These are phyloP conservation scores for Coboldia fuscipes DNA, from an alignment of 1,140 invertebrate species.

Conservation along the genomic window DNA sequence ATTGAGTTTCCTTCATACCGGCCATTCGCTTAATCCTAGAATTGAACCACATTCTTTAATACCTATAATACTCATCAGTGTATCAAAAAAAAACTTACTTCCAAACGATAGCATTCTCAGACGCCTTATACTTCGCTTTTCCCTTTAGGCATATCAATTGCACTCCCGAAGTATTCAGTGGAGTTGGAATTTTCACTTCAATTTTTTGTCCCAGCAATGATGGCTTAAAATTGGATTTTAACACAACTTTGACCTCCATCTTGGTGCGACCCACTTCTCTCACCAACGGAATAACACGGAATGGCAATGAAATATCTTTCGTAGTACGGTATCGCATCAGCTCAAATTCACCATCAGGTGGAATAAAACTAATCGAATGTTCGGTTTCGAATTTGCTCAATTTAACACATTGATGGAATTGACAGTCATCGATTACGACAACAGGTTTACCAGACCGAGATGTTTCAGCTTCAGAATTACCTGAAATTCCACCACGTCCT, in stretches of 20 bases:
- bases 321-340: conserved; percentile 99
- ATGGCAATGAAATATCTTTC: conserved; percentile 99
- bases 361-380: conserved; percentile 99
- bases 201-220: conserved; percentile 97
- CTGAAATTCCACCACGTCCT: conserved; percentile 44
- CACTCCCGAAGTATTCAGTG: conserved; percentile 95
- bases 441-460: conserved; percentile 79
- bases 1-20: conserved; percentile 99
- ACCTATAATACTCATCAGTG: not conserved
- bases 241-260: conserved; percentile 98
- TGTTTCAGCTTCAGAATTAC: conserved; percentile 60
- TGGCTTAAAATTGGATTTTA: conserved; percentile 99
- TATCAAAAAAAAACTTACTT: conserved; percentile 44
- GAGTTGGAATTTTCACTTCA: conserved; percentile 97
- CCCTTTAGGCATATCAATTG: conserved; percentile 98
- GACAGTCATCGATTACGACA: conserved; percentile 98
- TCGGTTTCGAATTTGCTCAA: conserved; percentile 99
- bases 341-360: conserved; percentile 99
- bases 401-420: conserved; percentile 99
- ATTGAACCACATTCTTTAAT: not conserved
- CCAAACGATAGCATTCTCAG: conserved; percentile 99
- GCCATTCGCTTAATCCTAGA: conserved; percentile 95
- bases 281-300: conserved; percentile 96
- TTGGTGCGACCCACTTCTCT: conserved; percentile 94
- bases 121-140: conserved; percentile 99